Conservation (phyloP, 2,113 vertebrate genomes). For the Paraplagusia blochii region DNA sequence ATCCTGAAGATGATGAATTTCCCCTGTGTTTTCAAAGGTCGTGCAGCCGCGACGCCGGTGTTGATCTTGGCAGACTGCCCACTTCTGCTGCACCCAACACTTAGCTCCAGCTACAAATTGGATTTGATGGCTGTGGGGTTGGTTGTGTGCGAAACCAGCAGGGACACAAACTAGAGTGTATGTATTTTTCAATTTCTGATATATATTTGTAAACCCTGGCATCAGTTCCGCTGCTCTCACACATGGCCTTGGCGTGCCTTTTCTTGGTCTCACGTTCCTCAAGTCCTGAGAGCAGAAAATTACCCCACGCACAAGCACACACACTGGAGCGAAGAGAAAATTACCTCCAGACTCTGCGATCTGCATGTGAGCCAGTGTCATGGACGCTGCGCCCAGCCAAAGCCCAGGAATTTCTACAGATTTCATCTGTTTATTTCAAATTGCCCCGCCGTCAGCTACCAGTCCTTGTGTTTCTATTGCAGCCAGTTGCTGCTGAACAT, state of each 20-base stretch:
- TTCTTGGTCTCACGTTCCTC: slow-evolving; percentile 34
- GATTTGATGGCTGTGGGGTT: slow-evolving; percentile 43
- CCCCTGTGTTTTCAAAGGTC: slow-evolving; percentile 17
- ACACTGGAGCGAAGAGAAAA: slow-evolving; percentile 37
- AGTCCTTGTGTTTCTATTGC: too few species aligned
- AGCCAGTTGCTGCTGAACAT: too few species aligned
- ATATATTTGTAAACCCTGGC: too few species aligned
- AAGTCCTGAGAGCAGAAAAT: slow-evolving; percentile 42
- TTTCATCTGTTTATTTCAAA: too few species aligned
- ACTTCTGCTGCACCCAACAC: slow-evolving; percentile 16
- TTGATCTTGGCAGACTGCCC: slow-evolving; percentile 42
- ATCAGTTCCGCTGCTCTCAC: background rate
- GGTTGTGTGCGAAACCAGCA: background rate
- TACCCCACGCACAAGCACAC: slow-evolving; percentile 18
- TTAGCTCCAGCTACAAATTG: slow-evolving; percentile 51
- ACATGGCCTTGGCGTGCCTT: slow-evolving; percentile 24
- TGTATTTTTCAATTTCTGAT: too few species aligned
- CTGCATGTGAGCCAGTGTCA: slow-evolving; percentile 3
- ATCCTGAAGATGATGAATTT: slow-evolving; percentile 32
- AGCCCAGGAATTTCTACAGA: too few species aligned
- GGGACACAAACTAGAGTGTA: background rate
- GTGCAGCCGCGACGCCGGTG: slow-evolving; percentile 1
- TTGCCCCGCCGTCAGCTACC: too few species aligned
- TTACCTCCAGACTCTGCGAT: slow-evolving; percentile 51
- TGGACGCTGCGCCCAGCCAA: too few species aligned